Conservation (phyloP, 2,888 invertebrate genomes). For the Callosobruchus maculatus region DNA sequence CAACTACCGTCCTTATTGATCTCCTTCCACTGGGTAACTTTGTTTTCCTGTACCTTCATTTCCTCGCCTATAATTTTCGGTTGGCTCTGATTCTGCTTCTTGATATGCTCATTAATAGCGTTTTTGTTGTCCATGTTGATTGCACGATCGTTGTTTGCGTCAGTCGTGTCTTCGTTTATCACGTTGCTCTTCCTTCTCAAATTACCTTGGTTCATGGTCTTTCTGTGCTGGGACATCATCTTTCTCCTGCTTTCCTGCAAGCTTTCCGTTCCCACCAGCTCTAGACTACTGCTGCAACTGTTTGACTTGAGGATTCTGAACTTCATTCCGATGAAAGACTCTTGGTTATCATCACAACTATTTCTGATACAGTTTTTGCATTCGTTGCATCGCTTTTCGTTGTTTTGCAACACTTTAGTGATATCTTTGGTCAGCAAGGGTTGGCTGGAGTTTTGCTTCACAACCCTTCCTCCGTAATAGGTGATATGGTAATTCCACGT, state of each 20-base stretch:
- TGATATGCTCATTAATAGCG: conserved; percentile 39
- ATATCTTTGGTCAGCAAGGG: conserved; percentile 69
- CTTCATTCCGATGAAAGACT: conserved; percentile 63
- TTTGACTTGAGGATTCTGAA: conserved; percentile 82
- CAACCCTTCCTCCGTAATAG: conserved; percentile 82
- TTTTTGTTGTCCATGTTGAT: conserved; percentile 28
- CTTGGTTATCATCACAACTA: conserved; percentile 22
- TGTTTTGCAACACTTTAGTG: conserved; percentile 66
- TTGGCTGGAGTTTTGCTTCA: conserved; percentile 64
- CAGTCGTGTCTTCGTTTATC: conserved; percentile 19
- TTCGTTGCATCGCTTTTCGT: conserved; percentile 36
- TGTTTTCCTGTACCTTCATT: conserved; percentile 45
- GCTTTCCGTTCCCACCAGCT: conserved; percentile 64
- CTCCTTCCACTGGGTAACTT: conserved; percentile 34
- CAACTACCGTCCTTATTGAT: conserved; percentile 35
- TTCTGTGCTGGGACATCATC: conserved; percentile 59
- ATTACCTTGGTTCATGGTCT: conserved; percentile 15
- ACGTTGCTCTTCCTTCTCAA: conserved; percentile 25
- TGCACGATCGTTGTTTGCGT: conserved; percentile 13
- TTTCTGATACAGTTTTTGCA: conserved; percentile 34
- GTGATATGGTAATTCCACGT: conserved; percentile 85
- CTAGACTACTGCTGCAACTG: conserved; percentile 79
- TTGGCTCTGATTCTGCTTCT: conserved; percentile 33
- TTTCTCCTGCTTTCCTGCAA: conserved; percentile 54
- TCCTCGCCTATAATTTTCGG: conserved; percentile 53